Evolutionary conservation across 2,888 invertebrate species (phyloP), one percentile per base, ranked within the genome.

Genomic region (Auanema sp.): DNA sequence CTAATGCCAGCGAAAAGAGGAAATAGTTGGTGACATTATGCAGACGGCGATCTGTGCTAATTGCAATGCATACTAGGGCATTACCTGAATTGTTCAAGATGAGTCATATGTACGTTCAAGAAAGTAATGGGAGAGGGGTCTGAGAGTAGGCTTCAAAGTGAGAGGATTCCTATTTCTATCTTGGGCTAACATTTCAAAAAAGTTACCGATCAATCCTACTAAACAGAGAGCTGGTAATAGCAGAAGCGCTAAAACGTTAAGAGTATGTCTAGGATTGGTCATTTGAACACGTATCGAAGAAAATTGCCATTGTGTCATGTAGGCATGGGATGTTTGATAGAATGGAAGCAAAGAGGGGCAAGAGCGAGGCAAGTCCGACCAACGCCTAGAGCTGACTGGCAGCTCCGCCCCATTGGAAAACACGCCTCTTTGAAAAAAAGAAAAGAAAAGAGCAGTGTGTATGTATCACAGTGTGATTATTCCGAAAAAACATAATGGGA

Each of bases 11-110:
- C 23, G 94, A 94, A 79, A 94, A 88, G 69, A 95, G 88, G 85
- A 95, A 95, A 86, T 94, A 94, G 87, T 95, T 96, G 71, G 95
- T 95, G 72, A 93, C 92, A 85, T 93, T 95, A 86, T 95, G 94
- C 68, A 95, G 87, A 79, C 91, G 88, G 68, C 91, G 89, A 87
- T 96, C 95, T 83, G 92, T 87, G 68, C 90, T 90, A 77, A 96
- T 92, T 0, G 95, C 94, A 81, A 95, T 87, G 85, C 94, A 94
- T 77, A 96, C 95, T 66, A 96, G 87, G 74, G 92, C 90, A 85
- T 95, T 95, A 21, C 95, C 94, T 60, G 54, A 33, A 33, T 33
- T 14, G n/a, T 43, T 43, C 43, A 43, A n/a, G n/a, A 43, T 43
- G n/a, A 14, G 43, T n/a, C n/a, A n/a, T n/a, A n/a, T n/a, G n/a